A percentile compares a stretch with the other conserved stretches of the same genome.
Conservation (phyloP, 2,797 vertebrate species). For the Macroramphosus scolopax region DNA sequence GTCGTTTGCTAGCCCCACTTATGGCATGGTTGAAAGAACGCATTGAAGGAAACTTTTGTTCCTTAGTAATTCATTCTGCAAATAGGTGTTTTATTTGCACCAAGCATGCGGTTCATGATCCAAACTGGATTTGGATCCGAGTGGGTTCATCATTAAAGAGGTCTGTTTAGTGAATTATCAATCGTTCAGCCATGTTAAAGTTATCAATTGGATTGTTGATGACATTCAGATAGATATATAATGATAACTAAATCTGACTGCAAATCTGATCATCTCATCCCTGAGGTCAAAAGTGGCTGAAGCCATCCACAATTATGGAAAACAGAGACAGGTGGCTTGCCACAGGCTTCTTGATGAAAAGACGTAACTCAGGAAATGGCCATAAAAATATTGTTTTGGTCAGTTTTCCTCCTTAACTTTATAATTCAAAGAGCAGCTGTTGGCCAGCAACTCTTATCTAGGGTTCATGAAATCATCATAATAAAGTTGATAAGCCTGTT, state of each 20-base stretch:
- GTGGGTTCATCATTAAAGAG: constrained; percentile 22
- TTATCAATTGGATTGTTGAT: no score
- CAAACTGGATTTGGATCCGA: constrained; percentile 29
- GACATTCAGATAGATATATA: constrained; percentile 6
- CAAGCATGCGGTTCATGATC: constrained; percentile 37
- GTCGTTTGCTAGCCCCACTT: constrained; percentile 51
- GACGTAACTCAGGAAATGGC: constrained; percentile 22
- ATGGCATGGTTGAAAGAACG: constrained; percentile 46
- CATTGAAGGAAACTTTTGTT: constrained; percentile 63
- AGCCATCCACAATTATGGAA: constrained; percentile 32
- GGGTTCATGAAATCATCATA: constrained; percentile 60
- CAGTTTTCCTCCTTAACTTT: constrained; percentile 25
- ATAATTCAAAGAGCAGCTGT: constrained; percentile 51
- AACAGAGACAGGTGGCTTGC: constrained; percentile 53
- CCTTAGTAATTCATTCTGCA: constrained; percentile 49
- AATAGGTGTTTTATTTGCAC: constrained; percentile 47
- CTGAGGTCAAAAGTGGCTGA: constrained; percentile 27
- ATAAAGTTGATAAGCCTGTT: constrained; percentile 62
- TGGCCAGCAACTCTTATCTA: constrained; percentile 39
- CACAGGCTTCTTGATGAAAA: no score
- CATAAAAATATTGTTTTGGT: constrained; percentile 48
- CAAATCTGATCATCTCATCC: constrained; percentile 21
- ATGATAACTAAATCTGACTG: no score
- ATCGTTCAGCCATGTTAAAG: no score
- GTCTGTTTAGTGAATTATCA: not conserved